Percentiles rank a stretch among this genome's conserved stretches.
Conservation (phyloP, 2,888 invertebrate genomes). For the Conops quadrifasciatus region DNA sequence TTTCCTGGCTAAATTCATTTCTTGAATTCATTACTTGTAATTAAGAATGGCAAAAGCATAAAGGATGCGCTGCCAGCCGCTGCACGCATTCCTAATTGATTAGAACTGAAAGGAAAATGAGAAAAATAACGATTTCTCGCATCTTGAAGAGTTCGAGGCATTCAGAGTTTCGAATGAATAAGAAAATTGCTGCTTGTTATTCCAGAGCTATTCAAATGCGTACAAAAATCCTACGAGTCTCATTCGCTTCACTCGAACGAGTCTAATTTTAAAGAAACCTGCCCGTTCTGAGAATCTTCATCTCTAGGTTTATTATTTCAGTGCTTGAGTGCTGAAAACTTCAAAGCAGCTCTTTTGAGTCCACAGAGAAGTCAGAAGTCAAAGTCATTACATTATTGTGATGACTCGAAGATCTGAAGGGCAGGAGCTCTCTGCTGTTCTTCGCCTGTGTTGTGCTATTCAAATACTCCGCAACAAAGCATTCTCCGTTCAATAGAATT, state of each 20-base stretch:
- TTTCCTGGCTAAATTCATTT: constrained; percentile 5
- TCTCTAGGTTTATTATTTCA: constrained; percentile 10
- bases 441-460: neutral
- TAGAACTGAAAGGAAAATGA: constrained; percentile 14
- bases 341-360: neutral
- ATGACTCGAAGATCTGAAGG: constrained; percentile 47
- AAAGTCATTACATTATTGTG: constrained; percentile 55
- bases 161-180: neutral
- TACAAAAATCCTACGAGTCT: neutral
- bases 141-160: neutral
- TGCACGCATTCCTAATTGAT: constrained; percentile 35
- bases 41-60: constrained; percentile 19
- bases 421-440: constrained; percentile 30
- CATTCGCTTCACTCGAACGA: neutral
- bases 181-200: neutral
- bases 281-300: neutral
- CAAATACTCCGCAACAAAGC: constrained; percentile 19
- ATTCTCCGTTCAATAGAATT: constrained; percentile 24
- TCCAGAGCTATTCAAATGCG: constrained; percentile 11
- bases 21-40: constrained; percentile 31
- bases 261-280: neutral
- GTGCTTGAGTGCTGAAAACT: neutral
- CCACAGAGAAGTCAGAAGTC: constrained; percentile 49
- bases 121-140: neutral
- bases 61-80: constrained; percentile 39